Evolutionary conservation across 1,140 invertebrate genomes (phyloP).

Genomic region (Anastrepha obliqua): DNA sequence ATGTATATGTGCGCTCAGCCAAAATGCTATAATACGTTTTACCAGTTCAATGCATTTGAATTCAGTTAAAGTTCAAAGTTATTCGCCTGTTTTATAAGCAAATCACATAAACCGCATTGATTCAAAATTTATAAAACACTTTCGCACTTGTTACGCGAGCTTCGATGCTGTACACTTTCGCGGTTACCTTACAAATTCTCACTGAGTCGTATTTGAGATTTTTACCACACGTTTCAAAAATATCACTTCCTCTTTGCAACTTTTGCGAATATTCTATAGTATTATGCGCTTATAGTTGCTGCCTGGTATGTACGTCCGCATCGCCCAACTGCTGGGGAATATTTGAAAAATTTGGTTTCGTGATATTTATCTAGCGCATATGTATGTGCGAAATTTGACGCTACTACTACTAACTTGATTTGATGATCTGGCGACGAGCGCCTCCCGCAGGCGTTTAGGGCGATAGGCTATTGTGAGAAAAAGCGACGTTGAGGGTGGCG

Average conservation of each 20-base stretch:
- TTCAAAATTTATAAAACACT: background rate
- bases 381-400: slow-evolving; percentile 45
- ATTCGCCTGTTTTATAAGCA: slow-evolving; percentile 2
- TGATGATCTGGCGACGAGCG: background rate
- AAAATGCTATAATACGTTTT: background rate
- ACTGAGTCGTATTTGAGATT: background rate
- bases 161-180: background rate
- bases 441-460: no score
- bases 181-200: background rate
- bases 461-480: background rate
- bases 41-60: background rate
- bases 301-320: background rate
- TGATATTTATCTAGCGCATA: background rate
- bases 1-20: background rate
- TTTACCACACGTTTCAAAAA: background rate
- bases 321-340: slow-evolving; percentile 23
- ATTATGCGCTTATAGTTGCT: background rate
- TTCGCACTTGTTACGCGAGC: background rate
- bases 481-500: background rate
- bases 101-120: slow-evolving; percentile 13
- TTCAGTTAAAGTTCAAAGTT: background rate
- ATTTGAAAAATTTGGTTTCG: background rate
- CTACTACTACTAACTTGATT: background rate
- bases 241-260: slow-evolving; percentile 18
- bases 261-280: background rate